Evolutionary conservation across 2,113 vertebrate species (phyloP).

Genomic region (Callospermophilus lateralis): DNA sequence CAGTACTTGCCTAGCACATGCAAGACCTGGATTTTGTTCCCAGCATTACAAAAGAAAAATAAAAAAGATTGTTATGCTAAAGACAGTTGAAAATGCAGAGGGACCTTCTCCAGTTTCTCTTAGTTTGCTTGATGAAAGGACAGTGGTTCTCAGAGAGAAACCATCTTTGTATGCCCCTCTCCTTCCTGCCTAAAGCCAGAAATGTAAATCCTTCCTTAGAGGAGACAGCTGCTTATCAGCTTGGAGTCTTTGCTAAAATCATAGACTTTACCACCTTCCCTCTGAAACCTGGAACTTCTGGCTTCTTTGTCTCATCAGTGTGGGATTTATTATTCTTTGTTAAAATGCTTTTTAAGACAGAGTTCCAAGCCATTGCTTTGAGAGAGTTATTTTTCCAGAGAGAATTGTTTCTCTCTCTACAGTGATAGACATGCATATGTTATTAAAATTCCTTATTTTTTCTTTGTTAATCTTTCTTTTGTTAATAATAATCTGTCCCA

Average conservation of each 20-base stretch:
- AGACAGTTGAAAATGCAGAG: too few species aligned
- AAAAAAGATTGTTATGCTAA: neutral
- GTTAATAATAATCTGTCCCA: neutral
- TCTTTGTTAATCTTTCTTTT: conserved; percentile 26
- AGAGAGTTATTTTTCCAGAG: neutral
- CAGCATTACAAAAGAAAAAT: neutral
- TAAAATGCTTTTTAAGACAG: neutral
- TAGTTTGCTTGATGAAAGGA: neutral
- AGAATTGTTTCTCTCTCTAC: neutral
- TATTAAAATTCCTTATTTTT: neutral
- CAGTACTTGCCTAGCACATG: neutral
- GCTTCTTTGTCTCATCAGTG: neutral
- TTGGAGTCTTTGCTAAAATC: neutral
- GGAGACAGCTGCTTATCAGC: neutral
- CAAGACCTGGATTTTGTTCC: too few species aligned
- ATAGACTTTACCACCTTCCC: neutral
- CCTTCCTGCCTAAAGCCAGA: neutral
- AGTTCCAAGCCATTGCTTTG: neutral
- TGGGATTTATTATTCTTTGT: neutral
- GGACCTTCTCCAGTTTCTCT: neutral
- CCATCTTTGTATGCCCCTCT: neutral
- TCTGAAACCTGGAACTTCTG: neutral
- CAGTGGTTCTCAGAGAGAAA: neutral
- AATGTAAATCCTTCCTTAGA: neutral
- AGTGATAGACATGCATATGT: neutral